Evolutionary conservation across 2,888 invertebrate genomes (phyloP).

Genomic region (Petrolisthes cinctipes): DNA sequence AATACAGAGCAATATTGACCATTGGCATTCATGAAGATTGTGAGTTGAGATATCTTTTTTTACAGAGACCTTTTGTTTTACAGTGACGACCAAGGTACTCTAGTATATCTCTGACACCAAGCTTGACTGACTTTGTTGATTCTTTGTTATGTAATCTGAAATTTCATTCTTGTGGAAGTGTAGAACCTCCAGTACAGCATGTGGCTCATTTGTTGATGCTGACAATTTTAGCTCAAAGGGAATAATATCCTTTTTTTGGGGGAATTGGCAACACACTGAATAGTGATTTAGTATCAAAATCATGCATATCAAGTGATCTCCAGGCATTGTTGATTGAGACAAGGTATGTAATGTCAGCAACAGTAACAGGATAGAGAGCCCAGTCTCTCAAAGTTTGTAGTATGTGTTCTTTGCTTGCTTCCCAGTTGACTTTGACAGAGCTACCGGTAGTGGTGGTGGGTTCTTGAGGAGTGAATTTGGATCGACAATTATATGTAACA

Average conservation of each 20-base stretch:
- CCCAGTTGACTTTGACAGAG: slow-evolving; percentile 8
- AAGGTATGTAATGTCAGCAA: neutral
- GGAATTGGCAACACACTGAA: slow-evolving; percentile 24
- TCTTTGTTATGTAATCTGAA: no score
- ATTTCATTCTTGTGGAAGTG: no score
- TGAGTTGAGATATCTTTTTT: neutral
- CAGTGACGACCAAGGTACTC: slow-evolving; percentile 17
- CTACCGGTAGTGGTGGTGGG: neutral
- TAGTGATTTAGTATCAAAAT: neutral
- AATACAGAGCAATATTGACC: slow-evolving; percentile 1
- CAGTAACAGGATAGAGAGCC: slow-evolving; percentile 29
- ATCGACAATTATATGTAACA: neutral
- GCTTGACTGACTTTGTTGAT: no score
- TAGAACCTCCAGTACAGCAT: no score
- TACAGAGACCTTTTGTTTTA: neutral
- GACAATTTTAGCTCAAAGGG: slow-evolving; percentile 4
- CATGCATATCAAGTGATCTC: neutral
- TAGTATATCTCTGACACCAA: neutral
- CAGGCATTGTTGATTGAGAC: slow-evolving; percentile 26
- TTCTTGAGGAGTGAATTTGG: no score
- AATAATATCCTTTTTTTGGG: neutral
- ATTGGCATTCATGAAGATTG: neutral
- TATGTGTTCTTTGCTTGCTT: slow-evolving; percentile 1
- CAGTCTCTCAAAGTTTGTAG: slow-evolving; percentile 19
- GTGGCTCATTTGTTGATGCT: no score